Base-by-base conservation (phyloP, 2,113 vertebrate genomes). In the Ctenodactylus gundi region DNA sequence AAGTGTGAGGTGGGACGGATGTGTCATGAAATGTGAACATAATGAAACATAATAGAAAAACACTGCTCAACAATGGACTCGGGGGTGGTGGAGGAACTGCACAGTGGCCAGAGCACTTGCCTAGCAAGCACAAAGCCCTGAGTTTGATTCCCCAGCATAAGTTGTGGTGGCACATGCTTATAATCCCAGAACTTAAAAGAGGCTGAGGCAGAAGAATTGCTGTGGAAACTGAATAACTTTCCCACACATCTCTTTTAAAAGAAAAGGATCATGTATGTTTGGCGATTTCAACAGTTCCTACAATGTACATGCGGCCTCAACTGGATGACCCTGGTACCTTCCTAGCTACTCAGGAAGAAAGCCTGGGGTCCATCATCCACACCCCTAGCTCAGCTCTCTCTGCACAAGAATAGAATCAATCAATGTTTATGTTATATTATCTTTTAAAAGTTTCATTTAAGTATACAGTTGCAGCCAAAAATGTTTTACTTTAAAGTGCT, bases 361-460 rank as follows among this genome's bases (percentile, higher is more conserved):
- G 29, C 8, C 29, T 53, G 13, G 70, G 27, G 44, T n/a, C 90
- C 80, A 21, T 64, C 44, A 31, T 8, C 31, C 67, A 14, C 64
- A 29, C 15, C 31, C 44, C 39, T 27, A 83, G 7, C 53, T 18
- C 21, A 44, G 68, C 12, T 25, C n/a, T 86, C 64, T 75, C 77
- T 70, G 36, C 53, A 23, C 83, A 58, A 60, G 41, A 75, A 49
- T 39, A 91, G 64, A 93, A 65, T 20, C 17, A 88, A 62, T 86
- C 70, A 10, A 1, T 77, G 92, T 86, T 90, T 55, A 49, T 29
- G 25, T 78, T 83, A 62, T 14, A 73, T 44, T 5, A 62, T 29
- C 68, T 88, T 82, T 88, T 91, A 88, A 85, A 88, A 85, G 46
- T 18, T 62, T 46, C 57, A 62, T 89, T 88, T 67, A 85, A 85